A percentile compares a stretch with the other conserved stretches of the same genome.
Evolutionary conservation across 1,140 invertebrate genomes (phyloP).

Genomic region (Psilanteris sp.): DNA sequence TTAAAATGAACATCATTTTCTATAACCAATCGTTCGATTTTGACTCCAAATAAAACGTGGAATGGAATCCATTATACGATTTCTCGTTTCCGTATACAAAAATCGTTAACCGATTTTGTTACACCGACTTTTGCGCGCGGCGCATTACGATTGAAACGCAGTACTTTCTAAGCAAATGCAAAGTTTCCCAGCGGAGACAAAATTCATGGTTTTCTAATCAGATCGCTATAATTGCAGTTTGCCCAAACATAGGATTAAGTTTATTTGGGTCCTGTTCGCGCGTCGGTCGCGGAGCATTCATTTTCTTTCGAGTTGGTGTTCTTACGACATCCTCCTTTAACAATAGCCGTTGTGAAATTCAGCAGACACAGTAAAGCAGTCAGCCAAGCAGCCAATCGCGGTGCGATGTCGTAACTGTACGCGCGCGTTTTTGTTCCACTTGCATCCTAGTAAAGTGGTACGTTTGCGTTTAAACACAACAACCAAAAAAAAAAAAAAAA

Average conservation of each 20-base stretch:
- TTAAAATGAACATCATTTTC: no score
- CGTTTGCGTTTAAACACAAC: no score
- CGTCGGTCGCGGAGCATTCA: constrained; percentile 25
- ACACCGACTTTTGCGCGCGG: no score
- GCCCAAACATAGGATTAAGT: constrained; percentile 8
- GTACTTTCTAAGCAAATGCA: no score
- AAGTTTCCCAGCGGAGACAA: no score
- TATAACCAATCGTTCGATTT: no score
- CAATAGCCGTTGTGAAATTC: constrained; percentile 73
- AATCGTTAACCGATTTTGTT: no score
- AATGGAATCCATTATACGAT: no score
- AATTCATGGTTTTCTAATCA: constrained; percentile 17
- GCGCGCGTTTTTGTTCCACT: constrained; percentile 69
- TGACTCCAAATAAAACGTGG: no score
- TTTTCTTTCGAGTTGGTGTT: constrained; percentile 67
- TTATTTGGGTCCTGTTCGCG: constrained; percentile 40
- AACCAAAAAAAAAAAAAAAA: no score
- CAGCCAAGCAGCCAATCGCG: constrained; percentile 63
- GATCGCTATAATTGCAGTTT: constrained; percentile 18
- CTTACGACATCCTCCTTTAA: constrained; percentile 72
- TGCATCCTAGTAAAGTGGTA: constrained; percentile 65
- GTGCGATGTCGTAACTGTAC: constrained; percentile 71
- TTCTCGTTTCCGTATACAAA: no score
- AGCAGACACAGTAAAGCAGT: constrained; percentile 39
- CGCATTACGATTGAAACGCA: no score